Base-by-base conservation (phyloP, 2,113 vertebrate species). In the Malaclemys terrapin region DNA sequence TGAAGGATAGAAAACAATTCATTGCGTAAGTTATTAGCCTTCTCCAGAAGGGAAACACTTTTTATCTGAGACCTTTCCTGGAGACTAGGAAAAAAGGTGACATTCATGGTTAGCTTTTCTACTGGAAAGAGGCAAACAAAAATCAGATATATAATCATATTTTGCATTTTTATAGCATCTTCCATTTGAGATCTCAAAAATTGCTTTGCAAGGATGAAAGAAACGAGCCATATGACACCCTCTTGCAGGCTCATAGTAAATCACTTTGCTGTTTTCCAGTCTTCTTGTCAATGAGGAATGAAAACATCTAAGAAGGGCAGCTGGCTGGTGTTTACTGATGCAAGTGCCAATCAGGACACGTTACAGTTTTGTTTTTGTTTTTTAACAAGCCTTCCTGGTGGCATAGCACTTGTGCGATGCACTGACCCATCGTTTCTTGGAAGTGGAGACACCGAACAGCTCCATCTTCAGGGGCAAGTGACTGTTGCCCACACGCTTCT, bases 31-130 rank as follows among this genome's bases (percentile, higher is more conserved):
- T 50, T 84, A 27, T 84, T 84, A 80, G 84, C 90, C 25, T 93
- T 91, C 72, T 90, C 25, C 8, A 82, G 56, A 92, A 52, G 84
- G 86, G 81, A 90, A 0, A 9, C 17, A 50, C 56, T 92, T 96
- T 96, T 91, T 65, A 45, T 20, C 31, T 80, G 56, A 88, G 90
- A 2, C 80, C 92, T 88, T 80, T 78, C 50, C 25, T 82, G 82
- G 92, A 94, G 87, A 94, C 85, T 52, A 95, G 49, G 91, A 93
- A 96, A 88, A 96, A 93, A 87, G 93, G 94, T 96, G 95, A 95
- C 96, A 96, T 95, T 90, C 93, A 53, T 94, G 93, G 97, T 95
- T 91, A 80, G 90, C 85, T 96, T 95, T 65, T 89, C 78, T 95
- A 94, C 12, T 81, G 84, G 80, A 88, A 89, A 88, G 2, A 14